Percentiles rank a stretch among this genome's conserved stretches.
phyloP scores from a whole-genome alignment of 2,888 invertebrate genomes.

The Papilio elwesi region DNA sequence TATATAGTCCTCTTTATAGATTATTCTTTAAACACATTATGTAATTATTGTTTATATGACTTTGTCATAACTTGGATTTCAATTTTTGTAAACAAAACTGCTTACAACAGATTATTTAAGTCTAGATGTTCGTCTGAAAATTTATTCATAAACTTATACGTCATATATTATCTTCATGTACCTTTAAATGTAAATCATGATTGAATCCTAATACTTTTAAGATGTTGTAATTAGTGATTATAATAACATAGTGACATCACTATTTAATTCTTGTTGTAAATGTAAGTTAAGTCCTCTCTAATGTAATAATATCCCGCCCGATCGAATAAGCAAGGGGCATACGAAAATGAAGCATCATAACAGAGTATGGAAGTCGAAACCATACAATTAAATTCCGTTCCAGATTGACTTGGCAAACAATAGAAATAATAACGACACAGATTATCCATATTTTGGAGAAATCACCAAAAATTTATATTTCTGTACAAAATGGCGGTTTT shows the following conservation, averaged over 20 bases:
- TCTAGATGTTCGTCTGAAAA: constrained; percentile 42
- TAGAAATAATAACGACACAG: no score
- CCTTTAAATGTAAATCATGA: constrained; percentile 68
- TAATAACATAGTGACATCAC: constrained; percentile 44
- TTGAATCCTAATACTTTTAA: constrained; percentile 78
- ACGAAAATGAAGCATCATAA: no score
- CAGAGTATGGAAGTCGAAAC: no score
- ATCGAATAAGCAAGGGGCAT: constrained; percentile 15
- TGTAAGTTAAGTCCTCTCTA: constrained; percentile 45
- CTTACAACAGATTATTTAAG: constrained; percentile 21
- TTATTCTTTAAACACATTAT: background rate
- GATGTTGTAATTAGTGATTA: constrained; percentile 58
- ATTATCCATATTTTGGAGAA: no score
- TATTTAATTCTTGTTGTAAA: constrained; percentile 58
- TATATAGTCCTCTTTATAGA: background rate
- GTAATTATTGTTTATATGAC: no score
- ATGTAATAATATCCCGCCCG: constrained; percentile 55
- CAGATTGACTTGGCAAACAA: no score
- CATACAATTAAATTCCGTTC: no score
- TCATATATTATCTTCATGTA: constrained; percentile 39
- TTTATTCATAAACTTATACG: constrained; percentile 28
- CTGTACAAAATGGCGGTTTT: no score
- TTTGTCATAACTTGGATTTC: no score
- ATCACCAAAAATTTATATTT: no score
- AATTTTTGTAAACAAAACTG: no score